phyloP scores from a whole-genome alignment of 2,888 invertebrate species.

The Pegoplata infirma region DNA sequence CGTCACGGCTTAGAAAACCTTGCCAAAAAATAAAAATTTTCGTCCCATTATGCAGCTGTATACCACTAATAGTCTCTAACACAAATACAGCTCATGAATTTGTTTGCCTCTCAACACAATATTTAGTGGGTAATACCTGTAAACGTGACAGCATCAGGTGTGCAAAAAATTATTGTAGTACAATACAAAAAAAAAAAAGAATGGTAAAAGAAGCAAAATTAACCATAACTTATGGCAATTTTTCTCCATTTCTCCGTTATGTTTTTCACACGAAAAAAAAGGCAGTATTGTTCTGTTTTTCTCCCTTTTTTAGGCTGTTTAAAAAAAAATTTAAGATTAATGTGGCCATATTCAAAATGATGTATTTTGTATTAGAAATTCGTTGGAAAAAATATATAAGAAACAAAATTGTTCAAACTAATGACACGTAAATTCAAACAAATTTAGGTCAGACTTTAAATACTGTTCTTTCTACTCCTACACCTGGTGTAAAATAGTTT shows the following conservation, averaged over 20 bases:
- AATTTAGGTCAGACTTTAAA: constrained; percentile 49
- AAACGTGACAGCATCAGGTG: constrained; percentile 61
- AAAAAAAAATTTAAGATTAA: constrained; percentile 43
- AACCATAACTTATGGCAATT: constrained; percentile 41
- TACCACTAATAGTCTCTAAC: neutral
- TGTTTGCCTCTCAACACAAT: constrained; percentile 52
- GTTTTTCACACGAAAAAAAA: neutral
- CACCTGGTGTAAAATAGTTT: constrained; percentile 7
- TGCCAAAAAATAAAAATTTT: too few species aligned
- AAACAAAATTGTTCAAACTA: neutral
- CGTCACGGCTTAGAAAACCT: too few species aligned
- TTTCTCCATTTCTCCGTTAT: neutral
- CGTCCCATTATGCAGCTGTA: neutral
- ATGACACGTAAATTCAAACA: constrained; percentile 53
- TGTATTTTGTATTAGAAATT: constrained; percentile 39
- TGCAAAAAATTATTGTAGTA: constrained; percentile 36
- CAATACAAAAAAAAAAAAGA: neutral
- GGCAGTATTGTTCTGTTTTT: constrained; percentile 11
- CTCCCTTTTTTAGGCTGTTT: constrained; percentile 37
- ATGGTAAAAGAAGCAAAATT: constrained; percentile 2
- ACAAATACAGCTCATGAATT: constrained; percentile 18
- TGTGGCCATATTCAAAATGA: constrained; percentile 53
- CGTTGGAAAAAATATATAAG: neutral
- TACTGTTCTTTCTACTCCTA: too few species aligned
- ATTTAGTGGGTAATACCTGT: constrained; percentile 56